Evolutionary conservation across 2,888 invertebrate species (phyloP).

Genomic region (Phortica magna): DNA sequence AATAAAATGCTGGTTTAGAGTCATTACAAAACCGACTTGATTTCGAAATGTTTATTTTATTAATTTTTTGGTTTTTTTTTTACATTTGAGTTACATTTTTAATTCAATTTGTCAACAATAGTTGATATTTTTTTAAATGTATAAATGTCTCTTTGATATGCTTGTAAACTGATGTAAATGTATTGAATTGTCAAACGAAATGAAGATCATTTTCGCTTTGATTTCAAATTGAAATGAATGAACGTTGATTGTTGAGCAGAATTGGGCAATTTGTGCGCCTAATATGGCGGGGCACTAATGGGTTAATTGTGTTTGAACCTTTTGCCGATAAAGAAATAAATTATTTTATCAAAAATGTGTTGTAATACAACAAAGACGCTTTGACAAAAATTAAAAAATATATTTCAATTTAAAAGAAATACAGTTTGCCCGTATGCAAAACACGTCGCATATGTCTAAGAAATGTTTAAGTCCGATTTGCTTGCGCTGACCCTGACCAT

Average conservation of each 20-base stretch:
- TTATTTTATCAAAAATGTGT: no score
- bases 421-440: no score
- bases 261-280: not conserved
- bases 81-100: slow-evolving; percentile 2
- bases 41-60: slow-evolving; percentile 53
- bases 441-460: no score
- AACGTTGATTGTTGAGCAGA: not conserved
- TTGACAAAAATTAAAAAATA: no score
- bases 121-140: not conserved
- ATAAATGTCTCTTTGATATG: not conserved
- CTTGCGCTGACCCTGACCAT: no score
- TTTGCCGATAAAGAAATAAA: no score
- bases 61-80: slow-evolving; percentile 40
- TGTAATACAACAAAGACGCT: no score
- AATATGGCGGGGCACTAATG: no score
- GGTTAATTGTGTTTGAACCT: not conserved
- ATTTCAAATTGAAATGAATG: not conserved
- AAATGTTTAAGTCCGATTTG: no score
- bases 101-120: slow-evolving; percentile 64
- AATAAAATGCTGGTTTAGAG: slow-evolving; percentile 55
- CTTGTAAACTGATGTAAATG: not conserved
- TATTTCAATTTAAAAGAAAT: no score
- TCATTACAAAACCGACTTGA: slow-evolving; percentile 49
- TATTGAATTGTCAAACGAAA: slow-evolving; percentile 8
- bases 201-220: slow-evolving; percentile 34